A percentile compares a stretch with the other conserved stretches of the same genome.
Conservation (phyloP, 1,140 invertebrate species). For the Zaprionus ornatus region DNA sequence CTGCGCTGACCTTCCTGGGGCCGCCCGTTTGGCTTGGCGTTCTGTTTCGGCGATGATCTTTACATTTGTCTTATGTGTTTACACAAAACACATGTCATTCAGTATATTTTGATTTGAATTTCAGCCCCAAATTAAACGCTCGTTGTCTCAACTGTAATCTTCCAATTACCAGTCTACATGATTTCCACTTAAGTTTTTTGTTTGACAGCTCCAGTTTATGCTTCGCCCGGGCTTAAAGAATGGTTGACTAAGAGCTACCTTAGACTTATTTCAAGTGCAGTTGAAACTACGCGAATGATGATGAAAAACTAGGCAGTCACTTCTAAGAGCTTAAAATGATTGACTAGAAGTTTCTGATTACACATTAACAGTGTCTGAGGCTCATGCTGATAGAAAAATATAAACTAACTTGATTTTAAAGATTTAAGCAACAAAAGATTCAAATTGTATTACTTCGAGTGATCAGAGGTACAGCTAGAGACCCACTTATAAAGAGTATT, state of each 20-base stretch:
- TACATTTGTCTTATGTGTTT: conserved; percentile 1
- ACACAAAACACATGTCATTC: conserved; percentile 32
- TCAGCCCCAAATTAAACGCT: conserved; percentile 14
- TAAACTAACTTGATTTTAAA: too few relatives aligned
- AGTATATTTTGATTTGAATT: conserved; percentile 20
- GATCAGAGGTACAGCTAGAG: too few relatives aligned
- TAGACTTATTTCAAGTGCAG: neutral
- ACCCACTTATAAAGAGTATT: neutral
- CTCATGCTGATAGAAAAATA: too few relatives aligned
- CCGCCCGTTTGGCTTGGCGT: neutral
- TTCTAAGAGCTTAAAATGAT: too few relatives aligned
- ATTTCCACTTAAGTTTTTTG: neutral
- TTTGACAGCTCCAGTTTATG: conserved; percentile 11
- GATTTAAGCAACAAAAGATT: too few relatives aligned
- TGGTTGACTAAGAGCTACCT: neutral
- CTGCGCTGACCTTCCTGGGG: conserved; percentile 44
- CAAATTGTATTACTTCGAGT: too few relatives aligned
- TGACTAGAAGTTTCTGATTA: too few relatives aligned
- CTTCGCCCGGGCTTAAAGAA: neutral
- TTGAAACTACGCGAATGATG: too few relatives aligned
- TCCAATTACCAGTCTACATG: conserved; percentile 12
- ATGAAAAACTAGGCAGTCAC: too few relatives aligned
- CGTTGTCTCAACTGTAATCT: conserved; percentile 6
- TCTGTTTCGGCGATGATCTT: conserved; percentile 11
- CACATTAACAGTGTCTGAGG: too few relatives aligned